Evolutionary conservation across 2,888 invertebrate species (phyloP).

Genomic region (Panzeria rudis): DNA sequence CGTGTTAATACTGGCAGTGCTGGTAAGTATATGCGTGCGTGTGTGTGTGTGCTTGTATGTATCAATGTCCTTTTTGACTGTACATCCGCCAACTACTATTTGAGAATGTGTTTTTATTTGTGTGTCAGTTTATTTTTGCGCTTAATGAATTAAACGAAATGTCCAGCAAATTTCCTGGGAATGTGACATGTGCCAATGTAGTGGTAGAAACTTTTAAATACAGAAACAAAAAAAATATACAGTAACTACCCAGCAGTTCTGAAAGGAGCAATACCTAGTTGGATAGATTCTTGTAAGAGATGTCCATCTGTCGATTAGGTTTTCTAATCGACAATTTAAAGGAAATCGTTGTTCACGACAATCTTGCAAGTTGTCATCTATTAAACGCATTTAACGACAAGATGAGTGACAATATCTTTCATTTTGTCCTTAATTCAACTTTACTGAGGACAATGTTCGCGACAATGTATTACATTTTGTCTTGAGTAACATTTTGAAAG

Average conservation of each 20-base stretch:
- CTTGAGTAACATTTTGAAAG: too few species aligned
- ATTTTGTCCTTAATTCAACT: too few species aligned
- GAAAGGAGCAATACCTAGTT: too few species aligned
- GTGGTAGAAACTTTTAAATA: conserved; percentile 19
- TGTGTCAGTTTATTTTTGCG: neutral
- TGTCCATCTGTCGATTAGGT: too few species aligned
- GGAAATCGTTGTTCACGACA: too few species aligned
- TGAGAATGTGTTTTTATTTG: conserved; percentile 3
- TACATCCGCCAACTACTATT: conserved; percentile 40
- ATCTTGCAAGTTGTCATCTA: too few species aligned
- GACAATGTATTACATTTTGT: too few species aligned
- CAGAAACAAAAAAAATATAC: neutral
- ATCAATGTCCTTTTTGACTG: conserved; percentile 20
- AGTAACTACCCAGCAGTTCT: conserved; percentile 9
- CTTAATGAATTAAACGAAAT: conserved; percentile 58
- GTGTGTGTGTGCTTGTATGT: neutral
- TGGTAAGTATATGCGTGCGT: neutral
- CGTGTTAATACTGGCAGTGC: neutral
- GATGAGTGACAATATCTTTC: too few species aligned
- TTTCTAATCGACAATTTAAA: too few species aligned
- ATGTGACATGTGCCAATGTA: conserved; percentile 64
- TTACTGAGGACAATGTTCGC: too few species aligned
- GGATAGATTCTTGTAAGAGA: too few species aligned
- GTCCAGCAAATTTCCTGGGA: conserved; percentile 67
- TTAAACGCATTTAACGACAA: too few species aligned